Evolutionary conservation across 1,140 invertebrate genomes (phyloP).

Genomic region (Drosophila mayri): DNA sequence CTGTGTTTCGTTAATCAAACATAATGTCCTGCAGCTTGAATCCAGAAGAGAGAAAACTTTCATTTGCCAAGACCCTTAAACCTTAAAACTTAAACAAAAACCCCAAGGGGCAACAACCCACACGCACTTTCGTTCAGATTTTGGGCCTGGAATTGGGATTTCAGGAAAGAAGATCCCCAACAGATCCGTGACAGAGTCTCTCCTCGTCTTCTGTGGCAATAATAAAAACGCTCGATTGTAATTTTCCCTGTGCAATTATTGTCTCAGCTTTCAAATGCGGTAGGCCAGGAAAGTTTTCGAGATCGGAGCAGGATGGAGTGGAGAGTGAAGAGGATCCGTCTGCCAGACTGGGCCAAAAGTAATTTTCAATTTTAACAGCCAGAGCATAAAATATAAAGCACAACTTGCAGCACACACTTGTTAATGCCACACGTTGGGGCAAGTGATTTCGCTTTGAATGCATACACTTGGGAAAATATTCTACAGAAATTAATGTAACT

Average conservation of each 20-base stretch:
- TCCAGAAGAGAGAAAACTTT: constrained; percentile 58
- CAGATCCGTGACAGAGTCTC: constrained; percentile 49
- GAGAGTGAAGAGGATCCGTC: constrained; percentile 2
- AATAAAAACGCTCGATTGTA: constrained; percentile 80
- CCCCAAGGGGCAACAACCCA: constrained; percentile 67
- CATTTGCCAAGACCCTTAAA: constrained; percentile 38
- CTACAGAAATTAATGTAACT: accelerated
- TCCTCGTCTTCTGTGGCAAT: not conserved
- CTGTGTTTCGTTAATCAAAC: constrained; percentile 60
- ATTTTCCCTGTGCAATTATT: constrained; percentile 79
- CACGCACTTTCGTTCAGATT: constrained; percentile 70
- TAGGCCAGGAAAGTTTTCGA: constrained; percentile 39
- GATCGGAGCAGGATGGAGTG: not conserved
- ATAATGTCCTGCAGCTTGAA: constrained; percentile 37
- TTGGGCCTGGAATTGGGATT: constrained; percentile 19
- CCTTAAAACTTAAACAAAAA: constrained; percentile 26
- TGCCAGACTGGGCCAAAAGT: constrained; percentile 57
- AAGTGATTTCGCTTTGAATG: constrained; percentile 37
- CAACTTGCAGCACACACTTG: constrained; percentile 62
- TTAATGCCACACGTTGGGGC: constrained; percentile 67
- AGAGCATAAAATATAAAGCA: constrained; percentile 72
- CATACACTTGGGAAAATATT: not conserved
- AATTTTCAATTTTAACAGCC: constrained; percentile 83
- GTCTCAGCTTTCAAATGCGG: constrained; percentile 80
- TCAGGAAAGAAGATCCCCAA: constrained; percentile 7